Evolutionary conservation across 2,113 vertebrate genomes (phyloP).

Genomic region (Bambusicola thoracicus): DNA sequence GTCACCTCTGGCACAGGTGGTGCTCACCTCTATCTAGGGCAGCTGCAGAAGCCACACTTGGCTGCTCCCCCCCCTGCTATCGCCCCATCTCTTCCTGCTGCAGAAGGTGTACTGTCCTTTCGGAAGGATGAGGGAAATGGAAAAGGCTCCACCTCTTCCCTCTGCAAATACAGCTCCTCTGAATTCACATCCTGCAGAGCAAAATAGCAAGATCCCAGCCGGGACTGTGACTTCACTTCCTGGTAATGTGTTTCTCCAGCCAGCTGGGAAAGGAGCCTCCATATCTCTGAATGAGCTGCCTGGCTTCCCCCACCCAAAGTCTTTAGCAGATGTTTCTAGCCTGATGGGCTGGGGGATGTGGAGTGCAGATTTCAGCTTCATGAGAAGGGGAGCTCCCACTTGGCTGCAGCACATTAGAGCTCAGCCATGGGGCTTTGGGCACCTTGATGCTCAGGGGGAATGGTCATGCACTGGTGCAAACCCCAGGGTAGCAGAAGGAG

Average conservation of each 20-base stretch:
- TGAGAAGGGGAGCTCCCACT: not conserved
- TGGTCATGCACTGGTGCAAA: not conserved
- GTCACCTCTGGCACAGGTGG: not conserved
- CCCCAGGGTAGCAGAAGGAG: not conserved
- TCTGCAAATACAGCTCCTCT: constrained; percentile 70
- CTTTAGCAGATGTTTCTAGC: constrained; percentile 47
- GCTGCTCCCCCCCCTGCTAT: not conserved
- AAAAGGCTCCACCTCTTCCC: constrained; percentile 75
- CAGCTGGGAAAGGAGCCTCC: constrained; percentile 66
- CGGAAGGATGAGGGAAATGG: constrained; percentile 76
- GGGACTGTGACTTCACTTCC: constrained; percentile 73
- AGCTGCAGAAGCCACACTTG: not conserved
- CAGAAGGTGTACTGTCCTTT: constrained; percentile 68
- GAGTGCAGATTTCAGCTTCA: rapidly evolving
- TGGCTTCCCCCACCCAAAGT: not conserved
- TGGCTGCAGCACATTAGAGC: not conserved
- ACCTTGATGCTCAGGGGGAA: not conserved
- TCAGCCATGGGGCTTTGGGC: not conserved
- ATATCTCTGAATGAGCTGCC: constrained; percentile 40
- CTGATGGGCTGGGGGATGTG: not conserved
- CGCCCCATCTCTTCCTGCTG: constrained; percentile 61
- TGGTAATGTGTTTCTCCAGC: constrained; percentile 47
- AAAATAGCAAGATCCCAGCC: constrained; percentile 67
- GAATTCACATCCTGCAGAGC: constrained; percentile 71
- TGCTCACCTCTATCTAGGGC: not conserved